Evolutionary conservation across 1,140 invertebrate species (phyloP).

Genomic region (Ericerus pela): DNA sequence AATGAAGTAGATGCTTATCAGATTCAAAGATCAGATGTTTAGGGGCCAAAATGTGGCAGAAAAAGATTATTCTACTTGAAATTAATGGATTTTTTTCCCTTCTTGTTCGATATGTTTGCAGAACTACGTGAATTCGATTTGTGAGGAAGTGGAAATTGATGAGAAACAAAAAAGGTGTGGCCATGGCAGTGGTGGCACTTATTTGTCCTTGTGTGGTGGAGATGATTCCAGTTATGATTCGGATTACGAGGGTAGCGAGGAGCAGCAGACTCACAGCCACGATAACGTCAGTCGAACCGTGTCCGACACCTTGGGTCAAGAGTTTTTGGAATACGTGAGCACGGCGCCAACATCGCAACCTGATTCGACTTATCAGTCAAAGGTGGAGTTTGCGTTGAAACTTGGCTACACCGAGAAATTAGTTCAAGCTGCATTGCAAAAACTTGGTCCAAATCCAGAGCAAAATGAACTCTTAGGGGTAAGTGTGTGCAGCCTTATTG

Average conservation of each 20-base stretch:
- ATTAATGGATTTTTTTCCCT: no score
- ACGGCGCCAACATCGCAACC: slow-evolving; percentile 27
- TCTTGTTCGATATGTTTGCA: slow-evolving; percentile 14
- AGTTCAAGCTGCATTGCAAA: slow-evolving; percentile 65
- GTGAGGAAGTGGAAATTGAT: slow-evolving; percentile 8
- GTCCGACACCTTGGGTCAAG: slow-evolving; percentile 65
- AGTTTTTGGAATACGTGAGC: slow-evolving; percentile 60
- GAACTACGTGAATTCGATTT: slow-evolving; percentile 21
- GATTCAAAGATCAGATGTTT: no score
- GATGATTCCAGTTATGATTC: slow-evolving; percentile 80
- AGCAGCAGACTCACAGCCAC: slow-evolving; percentile 36
- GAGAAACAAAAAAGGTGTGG: slow-evolving; percentile 26
- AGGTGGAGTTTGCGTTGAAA: slow-evolving; percentile 69
- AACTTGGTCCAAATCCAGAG: slow-evolving; percentile 63
- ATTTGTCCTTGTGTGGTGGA: slow-evolving; percentile 32
- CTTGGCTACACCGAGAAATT: slow-evolving; percentile 78
- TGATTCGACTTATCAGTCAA: slow-evolving; percentile 30
- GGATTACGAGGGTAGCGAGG: slow-evolving; percentile 55
- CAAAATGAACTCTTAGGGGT: slow-evolving; percentile 74
- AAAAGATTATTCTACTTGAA: no score
- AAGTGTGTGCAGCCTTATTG: slow-evolving; percentile 32
- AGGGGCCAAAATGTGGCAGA: no score
- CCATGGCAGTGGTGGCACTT: slow-evolving; percentile 34
- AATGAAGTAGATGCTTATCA: no score
- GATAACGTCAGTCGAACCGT: slow-evolving; percentile 61